Percentiles rank a stretch among this genome's conserved stretches.
These are phyloP conservation scores for Chanos chanos DNA, from an alignment of 2,797 vertebrate genomes.

Conservation along the genomic window DNA sequence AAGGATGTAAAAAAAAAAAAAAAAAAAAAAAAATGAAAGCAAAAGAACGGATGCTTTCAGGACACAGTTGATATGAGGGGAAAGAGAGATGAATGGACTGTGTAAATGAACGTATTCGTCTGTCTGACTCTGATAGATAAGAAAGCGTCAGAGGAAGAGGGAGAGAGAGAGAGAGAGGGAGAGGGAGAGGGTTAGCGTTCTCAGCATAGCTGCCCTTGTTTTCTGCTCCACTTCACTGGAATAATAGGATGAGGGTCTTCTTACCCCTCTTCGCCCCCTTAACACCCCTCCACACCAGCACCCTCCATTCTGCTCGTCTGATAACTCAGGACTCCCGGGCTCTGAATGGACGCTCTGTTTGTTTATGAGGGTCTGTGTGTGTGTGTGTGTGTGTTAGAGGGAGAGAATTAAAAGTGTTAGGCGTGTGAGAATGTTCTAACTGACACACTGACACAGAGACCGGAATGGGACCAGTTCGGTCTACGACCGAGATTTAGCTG, in stretches of 20 bases:
- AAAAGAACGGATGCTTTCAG: not conserved
- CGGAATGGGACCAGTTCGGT: slow-evolving; percentile 5
- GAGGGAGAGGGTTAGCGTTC: slow-evolving; percentile 47
- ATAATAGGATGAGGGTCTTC: slow-evolving; percentile 62
- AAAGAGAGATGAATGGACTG: not conserved
- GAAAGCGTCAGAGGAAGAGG: not conserved
- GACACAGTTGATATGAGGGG: not conserved
- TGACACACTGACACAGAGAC: slow-evolving; percentile 26
- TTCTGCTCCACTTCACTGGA: slow-evolving; percentile 71
- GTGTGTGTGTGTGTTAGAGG: no score
- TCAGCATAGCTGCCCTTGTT: slow-evolving; percentile 65
- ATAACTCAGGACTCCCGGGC: not conserved
- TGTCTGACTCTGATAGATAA: not conserved
- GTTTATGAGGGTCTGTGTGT: no score
- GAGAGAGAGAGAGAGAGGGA: not conserved
- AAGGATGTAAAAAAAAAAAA: not conserved
- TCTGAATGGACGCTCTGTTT: slow-evolving; percentile 33
- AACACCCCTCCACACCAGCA: not conserved
- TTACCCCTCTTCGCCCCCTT: not conserved
- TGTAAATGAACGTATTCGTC: slow-evolving; percentile 1
- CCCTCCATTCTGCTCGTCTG: slow-evolving; percentile 17
- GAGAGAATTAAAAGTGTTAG: no score
- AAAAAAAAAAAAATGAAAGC: not conserved
- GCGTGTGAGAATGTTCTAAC: no score
- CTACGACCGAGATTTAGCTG: slow-evolving; percentile 5